phyloP scores from a whole-genome alignment of 2,888 invertebrate species.

The Empis livida region DNA sequence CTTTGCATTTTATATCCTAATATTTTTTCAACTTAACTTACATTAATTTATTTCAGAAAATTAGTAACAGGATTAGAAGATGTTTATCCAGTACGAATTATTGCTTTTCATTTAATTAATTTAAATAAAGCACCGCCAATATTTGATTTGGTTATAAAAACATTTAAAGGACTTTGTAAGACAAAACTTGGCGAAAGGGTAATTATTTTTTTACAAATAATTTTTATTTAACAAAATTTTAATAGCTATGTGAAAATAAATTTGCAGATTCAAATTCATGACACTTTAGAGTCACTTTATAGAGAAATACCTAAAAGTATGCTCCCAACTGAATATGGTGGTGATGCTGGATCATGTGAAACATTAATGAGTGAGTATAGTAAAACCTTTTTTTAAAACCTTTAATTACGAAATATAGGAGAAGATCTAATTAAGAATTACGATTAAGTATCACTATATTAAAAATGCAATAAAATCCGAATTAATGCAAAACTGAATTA shows the following conservation, averaged over 20 bases:
- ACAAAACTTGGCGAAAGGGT: constrained; percentile 45
- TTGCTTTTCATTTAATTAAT: constrained; percentile 44
- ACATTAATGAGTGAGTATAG: neutral
- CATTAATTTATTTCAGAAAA: constrained; percentile 8
- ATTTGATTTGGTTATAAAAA: constrained; percentile 42
- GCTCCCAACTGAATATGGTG: constrained; percentile 52
- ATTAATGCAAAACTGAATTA: too few species aligned
- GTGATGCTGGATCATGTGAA: constrained; percentile 38
- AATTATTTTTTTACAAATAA: constrained; percentile 18
- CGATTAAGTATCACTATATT: too few species aligned
- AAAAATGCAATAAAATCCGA: too few species aligned
- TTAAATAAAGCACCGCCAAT: constrained; percentile 36
- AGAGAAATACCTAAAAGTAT: constrained; percentile 44
- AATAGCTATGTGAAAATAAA: neutral
- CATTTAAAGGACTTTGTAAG: constrained; percentile 41
- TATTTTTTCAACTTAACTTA: neutral
- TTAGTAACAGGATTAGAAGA: constrained; percentile 32
- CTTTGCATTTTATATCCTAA: too few species aligned
- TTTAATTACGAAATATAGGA: too few species aligned
- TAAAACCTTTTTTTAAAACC: too few species aligned
- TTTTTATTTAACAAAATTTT: neutral
- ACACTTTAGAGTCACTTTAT: constrained; percentile 5
- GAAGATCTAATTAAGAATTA: too few species aligned
- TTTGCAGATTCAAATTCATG: constrained; percentile 8
- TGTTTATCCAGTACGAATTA: constrained; percentile 44